Percentiles rank a stretch among this genome's conserved stretches.
These are phyloP conservation scores for Saxidomus purpurata DNA, from an alignment of 1,140 invertebrate species.

Conservation along the genomic window DNA sequence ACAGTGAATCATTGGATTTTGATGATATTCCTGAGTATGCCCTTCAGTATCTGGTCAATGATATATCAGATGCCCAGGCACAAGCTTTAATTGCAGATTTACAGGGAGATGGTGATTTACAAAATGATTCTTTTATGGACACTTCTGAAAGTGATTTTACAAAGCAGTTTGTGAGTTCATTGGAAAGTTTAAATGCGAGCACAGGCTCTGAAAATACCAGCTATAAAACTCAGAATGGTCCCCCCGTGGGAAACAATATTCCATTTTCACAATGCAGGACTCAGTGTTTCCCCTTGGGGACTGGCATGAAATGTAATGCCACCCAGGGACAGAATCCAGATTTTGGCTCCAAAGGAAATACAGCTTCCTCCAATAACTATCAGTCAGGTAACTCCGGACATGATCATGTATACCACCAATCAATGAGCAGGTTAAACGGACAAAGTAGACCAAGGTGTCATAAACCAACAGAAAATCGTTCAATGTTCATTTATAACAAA, in stretches of 20 bases:
- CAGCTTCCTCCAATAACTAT: neutral
- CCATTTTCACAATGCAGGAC: constrained; percentile 25
- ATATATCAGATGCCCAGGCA: constrained; percentile 41
- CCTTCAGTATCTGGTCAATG: constrained; percentile 49
- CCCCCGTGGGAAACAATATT: neutral
- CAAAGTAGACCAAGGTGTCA: constrained; percentile 34
- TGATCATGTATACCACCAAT: constrained; percentile 57
- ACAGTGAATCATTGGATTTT: constrained; percentile 21
- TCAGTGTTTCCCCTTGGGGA: neutral
- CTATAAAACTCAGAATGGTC: neutral
- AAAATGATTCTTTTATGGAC: constrained; percentile 46
- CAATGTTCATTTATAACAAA: neutral
- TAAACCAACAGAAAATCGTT: constrained; percentile 23
- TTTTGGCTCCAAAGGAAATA: neutral
- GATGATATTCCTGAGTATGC: constrained; percentile 49
- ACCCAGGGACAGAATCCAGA: neutral
- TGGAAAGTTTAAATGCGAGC: constrained; percentile 2
- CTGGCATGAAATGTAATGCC: constrained; percentile 1
- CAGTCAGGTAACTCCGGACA: neutral
- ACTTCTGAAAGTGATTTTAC: constrained; percentile 46
- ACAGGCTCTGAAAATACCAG: neutral
- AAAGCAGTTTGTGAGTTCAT: constrained; percentile 27
- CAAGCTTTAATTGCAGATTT: constrained; percentile 49
- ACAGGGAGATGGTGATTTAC: constrained; percentile 19
- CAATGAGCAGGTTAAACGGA: constrained; percentile 9